Conservation (phyloP, 2,888 invertebrate species). For the Eupeodes luniger region DNA sequence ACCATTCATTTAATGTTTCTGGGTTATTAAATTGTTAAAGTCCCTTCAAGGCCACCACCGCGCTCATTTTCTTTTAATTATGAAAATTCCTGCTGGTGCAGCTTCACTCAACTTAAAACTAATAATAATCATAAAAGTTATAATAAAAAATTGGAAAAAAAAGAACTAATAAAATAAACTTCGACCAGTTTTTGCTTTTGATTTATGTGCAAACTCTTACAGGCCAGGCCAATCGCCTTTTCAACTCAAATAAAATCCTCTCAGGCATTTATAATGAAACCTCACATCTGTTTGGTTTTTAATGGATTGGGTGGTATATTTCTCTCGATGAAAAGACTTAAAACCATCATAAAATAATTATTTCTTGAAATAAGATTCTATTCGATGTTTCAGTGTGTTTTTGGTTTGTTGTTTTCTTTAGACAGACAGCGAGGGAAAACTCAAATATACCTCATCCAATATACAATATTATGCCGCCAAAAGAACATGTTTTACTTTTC, state of each 20-base stretch:
- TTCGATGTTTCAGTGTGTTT: not conserved
- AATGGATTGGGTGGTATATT: conserved; percentile 19
- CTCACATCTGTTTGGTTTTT: conserved; percentile 29
- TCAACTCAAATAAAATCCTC: conserved; percentile 44
- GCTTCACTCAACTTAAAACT: conserved; percentile 20
- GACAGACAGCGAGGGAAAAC: not conserved
- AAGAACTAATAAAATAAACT: not conserved
- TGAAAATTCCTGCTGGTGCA: not conserved
- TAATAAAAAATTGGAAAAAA: not conserved
- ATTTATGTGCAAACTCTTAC: conserved; percentile 1
- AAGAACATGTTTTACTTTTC: conserved; percentile 19
- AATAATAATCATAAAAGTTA: not conserved
- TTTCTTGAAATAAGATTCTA: conserved; percentile 13
- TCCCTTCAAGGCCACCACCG: not conserved
- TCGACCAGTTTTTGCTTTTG: conserved; percentile 17
- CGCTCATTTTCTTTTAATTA: not conserved
- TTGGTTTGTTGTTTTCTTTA: conserved; percentile 2
- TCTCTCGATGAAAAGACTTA: conserved; percentile 7
- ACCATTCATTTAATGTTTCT: no score
- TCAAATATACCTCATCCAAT: not conserved
- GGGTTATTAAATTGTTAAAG: not conserved
- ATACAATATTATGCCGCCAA: not conserved
- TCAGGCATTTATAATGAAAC: conserved; percentile 31
- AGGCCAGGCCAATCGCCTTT: conserved; percentile 10
- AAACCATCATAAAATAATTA: not conserved